Base-by-base conservation (phyloP, 2,888 invertebrate species). In the Dioctria linearis region DNA sequence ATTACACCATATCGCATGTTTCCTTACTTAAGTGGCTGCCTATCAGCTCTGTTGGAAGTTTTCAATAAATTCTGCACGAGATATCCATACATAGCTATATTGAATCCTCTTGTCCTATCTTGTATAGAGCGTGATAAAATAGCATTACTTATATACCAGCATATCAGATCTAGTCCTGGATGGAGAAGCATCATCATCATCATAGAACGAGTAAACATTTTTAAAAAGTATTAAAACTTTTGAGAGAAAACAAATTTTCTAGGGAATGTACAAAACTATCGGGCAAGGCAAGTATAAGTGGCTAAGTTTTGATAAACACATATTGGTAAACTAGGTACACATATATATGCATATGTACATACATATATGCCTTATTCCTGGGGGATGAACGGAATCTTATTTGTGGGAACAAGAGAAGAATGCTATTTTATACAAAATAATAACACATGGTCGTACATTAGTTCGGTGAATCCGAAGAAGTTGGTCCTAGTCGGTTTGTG, bases 371-470 rank as follows among this genome's bases (percentile, higher is more conserved):
- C 73, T 61, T 61, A 6, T 61, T 25, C 6, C 37, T 61, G 4
- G 0, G 39, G 25, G 2, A 2, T 61, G 37, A 4, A 61, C n/a
- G 39, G n/a, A 61, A 61, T 61, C 61, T 25, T 4, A 8, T 25
- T 5, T 39, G 6, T 11, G 61, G 73, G 57, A 37, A 57, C 37
- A 59, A 42, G 57, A 42, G 49, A 73, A 73, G 57, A 57, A 73
- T 57, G 59, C 57, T 73, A 59, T 73, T 59, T 59, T 73, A 25
- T 25, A 69, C 73, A 73, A 73, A 73, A 73, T 59, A 73, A 73
- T 73, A 57, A 73, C 73, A 73, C 73, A 73, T 73, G 73, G 73
- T 39, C 57, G 42, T 73, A 51, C 73, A 73, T 73, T 73, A 73
- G 73, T 73, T 73, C n/a, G 5, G 59, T 39, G 57, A 57, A 73